These are phyloP conservation scores for Melangyna quadrimaculata DNA, from an alignment of 2,888 invertebrate species.

Conservation along the genomic window DNA sequence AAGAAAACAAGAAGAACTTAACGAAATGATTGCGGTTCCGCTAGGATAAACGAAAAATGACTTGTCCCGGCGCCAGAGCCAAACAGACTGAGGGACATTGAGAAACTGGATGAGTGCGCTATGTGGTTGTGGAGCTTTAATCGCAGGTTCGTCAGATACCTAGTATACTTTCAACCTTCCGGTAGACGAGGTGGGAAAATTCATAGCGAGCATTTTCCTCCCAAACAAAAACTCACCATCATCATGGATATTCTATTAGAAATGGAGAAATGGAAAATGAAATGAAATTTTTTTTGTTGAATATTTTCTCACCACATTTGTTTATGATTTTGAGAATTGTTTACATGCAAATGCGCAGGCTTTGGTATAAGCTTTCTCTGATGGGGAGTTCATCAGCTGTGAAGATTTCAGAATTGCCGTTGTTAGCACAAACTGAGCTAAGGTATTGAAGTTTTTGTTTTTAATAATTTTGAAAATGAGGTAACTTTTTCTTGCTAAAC, in stretches of 20 bases:
- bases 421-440: not conserved
- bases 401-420: slow-evolving; percentile 7
- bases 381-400: not conserved
- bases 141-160: not conserved
- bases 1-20: slow-evolving; percentile 65
- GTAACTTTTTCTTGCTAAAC: too few species aligned
- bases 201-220: not conserved
- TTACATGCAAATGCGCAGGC: slow-evolving; percentile 12
- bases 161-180: not conserved
- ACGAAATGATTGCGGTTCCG: slow-evolving; percentile 39
- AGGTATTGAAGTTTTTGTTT: not conserved
- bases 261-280: slow-evolving; percentile 11
- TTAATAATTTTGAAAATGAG: not conserved
- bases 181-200: slow-evolving; percentile 43
- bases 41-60: slow-evolving; percentile 56
- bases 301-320: slow-evolving; percentile 18
- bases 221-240: not conserved
- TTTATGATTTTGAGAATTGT: slow-evolving; percentile 18
- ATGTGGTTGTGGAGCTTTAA: too few species aligned
- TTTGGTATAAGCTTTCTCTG: not conserved
- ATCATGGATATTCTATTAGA: not conserved
- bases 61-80: slow-evolving; percentile 70
- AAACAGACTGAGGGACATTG: slow-evolving; percentile 59
- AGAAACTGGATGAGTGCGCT: slow-evolving; percentile 54
- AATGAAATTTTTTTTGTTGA: not conserved